Evolutionary conservation across 2,888 invertebrate genomes (phyloP).

Genomic region (Bhutanitis thaidina): DNA sequence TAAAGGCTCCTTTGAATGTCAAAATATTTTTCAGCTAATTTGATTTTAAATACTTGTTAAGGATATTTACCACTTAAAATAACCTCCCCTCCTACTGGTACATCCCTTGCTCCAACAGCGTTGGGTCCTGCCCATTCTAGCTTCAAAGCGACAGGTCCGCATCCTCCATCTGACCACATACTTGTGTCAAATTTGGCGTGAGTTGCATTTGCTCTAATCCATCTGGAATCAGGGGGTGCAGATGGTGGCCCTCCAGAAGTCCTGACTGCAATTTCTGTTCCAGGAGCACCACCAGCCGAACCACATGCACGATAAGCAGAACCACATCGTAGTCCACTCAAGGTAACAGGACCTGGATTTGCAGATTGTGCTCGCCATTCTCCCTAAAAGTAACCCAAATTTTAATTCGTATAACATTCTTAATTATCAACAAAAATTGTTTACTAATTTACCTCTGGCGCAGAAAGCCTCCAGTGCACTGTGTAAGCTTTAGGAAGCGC

Average conservation of each 20-base stretch:
- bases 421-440: constrained; percentile 23
- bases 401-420: background rate
- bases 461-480: constrained; percentile 84
- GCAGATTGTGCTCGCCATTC: constrained; percentile 82
- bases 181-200: constrained; percentile 88
- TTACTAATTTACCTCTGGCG: constrained; percentile 82
- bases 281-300: constrained; percentile 88
- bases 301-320: constrained; percentile 90
- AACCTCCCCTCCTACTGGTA: constrained; percentile 69
- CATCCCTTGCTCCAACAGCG: constrained; percentile 66
- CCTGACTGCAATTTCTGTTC: constrained; percentile 86
- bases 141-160: constrained; percentile 89
- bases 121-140: constrained; percentile 83
- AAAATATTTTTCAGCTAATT: no score
- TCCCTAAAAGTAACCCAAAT: constrained; percentile 65
- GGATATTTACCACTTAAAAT: constrained; percentile 58
- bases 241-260: constrained; percentile 86
- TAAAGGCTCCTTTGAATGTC: no score
- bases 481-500: constrained; percentile 80
- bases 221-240: constrained; percentile 86
- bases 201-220: constrained; percentile 89
- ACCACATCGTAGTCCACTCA: constrained; percentile 90
- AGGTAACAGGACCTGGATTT: constrained; percentile 69
- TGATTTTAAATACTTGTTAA: no score
- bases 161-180: constrained; percentile 92